Percentiles rank a stretch among this genome's conserved stretches.
Evolutionary conservation across 2,113 vertebrate species (phyloP).

Genomic region (Chloropsis cyanopogon): DNA sequence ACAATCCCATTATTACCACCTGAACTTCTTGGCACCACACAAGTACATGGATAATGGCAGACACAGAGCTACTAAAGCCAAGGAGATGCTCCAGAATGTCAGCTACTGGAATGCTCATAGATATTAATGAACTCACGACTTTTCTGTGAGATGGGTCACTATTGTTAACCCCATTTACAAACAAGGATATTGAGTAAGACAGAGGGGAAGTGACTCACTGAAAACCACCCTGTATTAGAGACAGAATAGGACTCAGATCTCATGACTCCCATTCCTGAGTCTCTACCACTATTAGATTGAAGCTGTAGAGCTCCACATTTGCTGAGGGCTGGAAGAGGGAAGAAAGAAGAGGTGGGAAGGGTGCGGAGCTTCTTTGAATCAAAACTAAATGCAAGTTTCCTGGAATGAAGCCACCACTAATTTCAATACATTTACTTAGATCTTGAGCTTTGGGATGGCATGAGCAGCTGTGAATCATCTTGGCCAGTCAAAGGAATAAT

Average conservation of each 20-base stretch:
- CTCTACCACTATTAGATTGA: not conserved
- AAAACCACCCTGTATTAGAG: not conserved
- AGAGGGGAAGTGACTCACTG: constrained; percentile 46
- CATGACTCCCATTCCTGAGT: constrained; percentile 30
- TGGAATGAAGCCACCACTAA: constrained; percentile 58
- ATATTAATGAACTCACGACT: not conserved
- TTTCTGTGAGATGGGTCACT: not conserved
- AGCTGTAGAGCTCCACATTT: not conserved
- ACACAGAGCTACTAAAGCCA: not conserved
- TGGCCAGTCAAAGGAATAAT: constrained; percentile 68
- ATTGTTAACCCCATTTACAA: constrained; percentile 21
- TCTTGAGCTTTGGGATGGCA: constrained; percentile 63
- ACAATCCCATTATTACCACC: not conserved
- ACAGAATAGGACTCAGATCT: constrained; percentile 34
- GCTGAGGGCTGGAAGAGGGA: not conserved
- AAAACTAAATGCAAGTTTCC: constrained; percentile 52
- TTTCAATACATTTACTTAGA: constrained; percentile 69
- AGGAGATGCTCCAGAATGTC: not conserved
- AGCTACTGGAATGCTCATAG: not conserved
- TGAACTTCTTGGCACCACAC: not conserved
- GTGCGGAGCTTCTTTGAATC: constrained; percentile 35
- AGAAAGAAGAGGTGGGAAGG: constrained; percentile 47
- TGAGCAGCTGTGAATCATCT: constrained; percentile 68
- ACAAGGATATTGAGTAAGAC: constrained; percentile 24
- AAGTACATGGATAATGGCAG: not conserved